These are phyloP conservation scores for Drosophila lacteicornis DNA, from an alignment of 1,140 invertebrate species.

Conservation along the genomic window DNA sequence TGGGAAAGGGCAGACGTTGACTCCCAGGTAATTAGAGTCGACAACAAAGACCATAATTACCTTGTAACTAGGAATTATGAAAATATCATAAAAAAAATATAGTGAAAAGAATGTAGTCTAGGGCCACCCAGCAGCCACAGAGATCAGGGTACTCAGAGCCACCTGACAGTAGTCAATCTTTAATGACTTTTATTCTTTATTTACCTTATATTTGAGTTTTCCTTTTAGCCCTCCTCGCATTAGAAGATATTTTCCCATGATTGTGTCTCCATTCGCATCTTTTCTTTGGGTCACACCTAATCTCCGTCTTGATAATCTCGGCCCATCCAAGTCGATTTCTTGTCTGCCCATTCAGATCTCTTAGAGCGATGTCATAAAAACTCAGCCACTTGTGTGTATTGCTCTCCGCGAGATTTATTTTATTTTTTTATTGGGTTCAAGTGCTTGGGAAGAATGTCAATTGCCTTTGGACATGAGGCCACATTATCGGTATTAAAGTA, in stretches of 20 bases:
- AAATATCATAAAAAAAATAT: constrained; percentile 45
- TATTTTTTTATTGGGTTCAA: constrained; percentile 19
- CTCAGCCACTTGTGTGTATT: constrained; percentile 7
- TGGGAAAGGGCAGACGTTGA: constrained; percentile 57
- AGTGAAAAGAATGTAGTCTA: constrained; percentile 50
- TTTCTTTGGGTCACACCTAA: constrained; percentile 56
- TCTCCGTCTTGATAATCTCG: constrained; percentile 64
- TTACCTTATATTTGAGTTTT: constrained; percentile 29
- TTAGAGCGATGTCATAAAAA: constrained; percentile 43
- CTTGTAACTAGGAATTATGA: constrained; percentile 73
- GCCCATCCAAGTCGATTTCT: constrained; percentile 33
- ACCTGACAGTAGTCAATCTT: constrained; percentile 74
- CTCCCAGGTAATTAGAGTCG: constrained; percentile 75
- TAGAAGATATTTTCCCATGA: constrained; percentile 75
- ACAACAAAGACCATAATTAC: constrained; percentile 76
- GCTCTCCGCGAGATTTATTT: neutral
- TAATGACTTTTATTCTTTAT: constrained; percentile 70
- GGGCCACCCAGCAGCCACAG: constrained; percentile 61
- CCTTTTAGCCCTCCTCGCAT: constrained; percentile 37
- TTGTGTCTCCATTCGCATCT: constrained; percentile 59
- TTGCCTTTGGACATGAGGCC: constrained; percentile 18
- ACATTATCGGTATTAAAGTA: constrained; percentile 19
- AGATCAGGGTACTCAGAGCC: constrained; percentile 30
- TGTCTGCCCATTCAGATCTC: constrained; percentile 34
- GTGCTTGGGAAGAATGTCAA: constrained; percentile 39